These are phyloP conservation scores for Morpho achilles DNA, from an alignment of 2,888 invertebrate species.

Conservation along the genomic window DNA sequence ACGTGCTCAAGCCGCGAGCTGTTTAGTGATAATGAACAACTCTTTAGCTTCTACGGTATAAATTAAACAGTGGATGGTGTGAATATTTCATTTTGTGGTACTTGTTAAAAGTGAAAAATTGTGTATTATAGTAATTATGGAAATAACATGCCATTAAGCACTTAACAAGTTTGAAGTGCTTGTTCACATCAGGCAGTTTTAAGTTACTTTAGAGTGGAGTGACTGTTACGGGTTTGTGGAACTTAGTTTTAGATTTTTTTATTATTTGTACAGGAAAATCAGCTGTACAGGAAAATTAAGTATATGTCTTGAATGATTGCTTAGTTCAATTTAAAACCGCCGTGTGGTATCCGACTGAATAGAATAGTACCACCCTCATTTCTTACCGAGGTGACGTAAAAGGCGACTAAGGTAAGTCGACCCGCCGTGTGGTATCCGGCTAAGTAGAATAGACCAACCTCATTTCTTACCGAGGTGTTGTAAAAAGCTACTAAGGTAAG, in stretches of 20 bases:
- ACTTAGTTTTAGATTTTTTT: background rate
- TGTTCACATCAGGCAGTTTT: background rate
- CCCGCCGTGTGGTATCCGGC: too few species aligned
- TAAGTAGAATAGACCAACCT: too few species aligned
- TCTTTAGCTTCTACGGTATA: conserved; percentile 24
- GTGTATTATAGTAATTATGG: conserved; percentile 4
- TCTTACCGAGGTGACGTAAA: too few species aligned
- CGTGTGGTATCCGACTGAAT: too few species aligned
- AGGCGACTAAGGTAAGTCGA: too few species aligned
- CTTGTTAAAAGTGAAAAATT: conserved; percentile 2
- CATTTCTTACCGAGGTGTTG: too few species aligned
- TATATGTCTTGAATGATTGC: too few species aligned
- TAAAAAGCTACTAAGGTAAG: too few species aligned
- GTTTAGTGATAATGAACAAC: conserved; percentile 62
- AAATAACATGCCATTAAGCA: conserved; percentile 1
- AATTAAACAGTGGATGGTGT: background rate
- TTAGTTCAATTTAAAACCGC: too few species aligned
- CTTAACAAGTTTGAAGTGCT: conserved; percentile 1
- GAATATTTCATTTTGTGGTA: conserved; percentile 2
- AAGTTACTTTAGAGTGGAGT: conserved; percentile 3
- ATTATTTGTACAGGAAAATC: background rate
- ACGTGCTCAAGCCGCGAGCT: conserved; percentile 56
- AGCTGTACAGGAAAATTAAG: too few species aligned
- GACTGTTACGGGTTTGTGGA: background rate
- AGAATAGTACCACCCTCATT: too few species aligned